Base-by-base conservation (phyloP, 1,140 invertebrate species). In the Pemphigus obesinymphae region DNA sequence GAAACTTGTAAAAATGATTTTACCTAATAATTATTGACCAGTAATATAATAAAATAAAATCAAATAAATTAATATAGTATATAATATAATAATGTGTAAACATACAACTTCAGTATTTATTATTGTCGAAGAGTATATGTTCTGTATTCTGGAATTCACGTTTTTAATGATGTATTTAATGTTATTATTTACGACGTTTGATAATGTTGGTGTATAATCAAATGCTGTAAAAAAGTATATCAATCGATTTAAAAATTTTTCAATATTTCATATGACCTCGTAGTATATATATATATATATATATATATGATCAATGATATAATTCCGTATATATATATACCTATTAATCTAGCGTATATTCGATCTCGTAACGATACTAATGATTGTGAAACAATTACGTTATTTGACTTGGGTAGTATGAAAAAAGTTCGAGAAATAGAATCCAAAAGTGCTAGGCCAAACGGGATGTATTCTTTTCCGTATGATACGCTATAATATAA, bases 1-100 rank as follows among this genome's bases (percentile, higher is more conserved):
- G 76, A 80, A 15, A 61, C 40, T 45, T 58, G 50, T 80, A 80
- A 61, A 61, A 80, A 63, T 29, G n/a, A 61, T 43, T 80, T 29
- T 10, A 80, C 37, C 76, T 80, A 45, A 61, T 5, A 63, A 43
- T n/a, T n/a, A n/a, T 80, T 7, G 17, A 61, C n/a, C 13, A 1
- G 3, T 29, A 23, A 11, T 66, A 37, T 7, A 45, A 45, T 45
- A 7, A 45, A 13, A 11, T 17, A 17, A 34, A 17, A 63, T 1
- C 1, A 20, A 20, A 23, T n/a, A 53, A 5, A n/a, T 53, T 6
- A 34, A 34, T 34, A 34, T 20, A 31, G 15, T 31, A 31, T 17
- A 61, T 29, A 13, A 61, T 61, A 40, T 40, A 40, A 5, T 40
- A 40, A 45, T 45, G 17, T 31, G 17, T 31, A 31, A 72, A 37